A percentile compares a stretch with the other conserved stretches of the same genome.
phyloP scores from a whole-genome alignment of 2,113 vertebrate genomes.

The Mus spicilegus region DNA sequence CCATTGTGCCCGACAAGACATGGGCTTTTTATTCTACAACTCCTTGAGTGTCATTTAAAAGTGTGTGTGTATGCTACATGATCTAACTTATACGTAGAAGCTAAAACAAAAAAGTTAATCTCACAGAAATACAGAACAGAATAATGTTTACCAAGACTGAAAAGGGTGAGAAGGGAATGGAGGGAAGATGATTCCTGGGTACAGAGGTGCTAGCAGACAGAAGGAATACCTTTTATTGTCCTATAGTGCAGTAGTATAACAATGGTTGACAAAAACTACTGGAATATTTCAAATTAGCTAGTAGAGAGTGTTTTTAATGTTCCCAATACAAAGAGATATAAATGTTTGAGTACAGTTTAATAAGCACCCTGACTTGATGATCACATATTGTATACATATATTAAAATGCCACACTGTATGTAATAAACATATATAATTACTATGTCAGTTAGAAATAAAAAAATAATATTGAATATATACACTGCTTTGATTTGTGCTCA shows the following conservation, averaged over 20 bases:
- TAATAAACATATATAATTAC: neutral
- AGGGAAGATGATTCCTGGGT: neutral
- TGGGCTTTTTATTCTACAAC: slow-evolving; percentile 16
- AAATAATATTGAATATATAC: neutral
- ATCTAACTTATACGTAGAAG: neutral
- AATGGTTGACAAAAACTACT: neutral
- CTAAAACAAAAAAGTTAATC: neutral
- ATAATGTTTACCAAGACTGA: neutral
- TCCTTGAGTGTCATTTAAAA: neutral
- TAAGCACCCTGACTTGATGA: neutral
- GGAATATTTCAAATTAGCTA: neutral
- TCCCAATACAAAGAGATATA: neutral
- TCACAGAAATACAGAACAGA: neutral
- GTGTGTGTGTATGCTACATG: neutral
- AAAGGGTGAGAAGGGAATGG: neutral
- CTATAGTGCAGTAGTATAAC: neutral
- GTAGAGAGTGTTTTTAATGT: neutral
- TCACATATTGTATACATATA: neutral
- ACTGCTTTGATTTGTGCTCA: neutral
- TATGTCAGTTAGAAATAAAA: slow-evolving; percentile 9
- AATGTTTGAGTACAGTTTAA: neutral
- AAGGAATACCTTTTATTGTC: neutral
- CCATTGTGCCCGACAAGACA: neutral
- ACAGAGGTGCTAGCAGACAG: neutral
- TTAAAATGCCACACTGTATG: neutral